A percentile compares a stretch with the other conserved stretches of the same genome.
Evolutionary conservation across 2,113 vertebrate species (phyloP).

Genomic region (Oriolus oriolus): DNA sequence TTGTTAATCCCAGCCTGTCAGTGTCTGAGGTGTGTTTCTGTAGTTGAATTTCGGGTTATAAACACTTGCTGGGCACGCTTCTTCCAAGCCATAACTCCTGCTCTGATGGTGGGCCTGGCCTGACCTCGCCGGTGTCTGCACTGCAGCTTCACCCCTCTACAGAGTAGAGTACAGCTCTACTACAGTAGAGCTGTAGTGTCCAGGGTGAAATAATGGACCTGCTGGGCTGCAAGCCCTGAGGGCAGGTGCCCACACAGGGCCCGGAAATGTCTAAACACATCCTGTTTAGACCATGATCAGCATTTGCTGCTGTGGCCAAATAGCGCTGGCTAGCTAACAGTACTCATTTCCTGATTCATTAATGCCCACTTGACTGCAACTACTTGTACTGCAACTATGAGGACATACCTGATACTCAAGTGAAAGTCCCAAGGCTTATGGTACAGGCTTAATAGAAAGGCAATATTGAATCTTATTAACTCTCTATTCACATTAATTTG

Average conservation of each 20-base stretch:
- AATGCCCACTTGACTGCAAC: neutral
- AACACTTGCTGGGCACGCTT: neutral
- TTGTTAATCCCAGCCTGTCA: neutral
- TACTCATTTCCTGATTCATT: neutral
- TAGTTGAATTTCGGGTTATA: neutral
- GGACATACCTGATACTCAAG: neutral
- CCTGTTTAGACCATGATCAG: accelerated
- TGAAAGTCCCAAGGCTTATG: neutral
- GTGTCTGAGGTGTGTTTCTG: neutral
- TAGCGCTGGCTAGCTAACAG: neutral
- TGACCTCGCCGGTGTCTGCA: accelerated
- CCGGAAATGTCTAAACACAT: no score
- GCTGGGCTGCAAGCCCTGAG: neutral
- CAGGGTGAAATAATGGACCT: neutral
- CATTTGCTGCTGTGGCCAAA: neutral
- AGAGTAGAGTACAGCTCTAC: no score
- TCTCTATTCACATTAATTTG: neutral
- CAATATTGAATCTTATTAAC: neutral
- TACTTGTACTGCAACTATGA: neutral
- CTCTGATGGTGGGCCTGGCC: neutral
- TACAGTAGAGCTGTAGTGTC: accelerated
- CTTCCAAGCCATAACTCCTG: neutral
- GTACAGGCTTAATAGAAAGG: neutral
- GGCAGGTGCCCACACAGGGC: neutral
- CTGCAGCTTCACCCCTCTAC: neutral